Evolutionary conservation across 2,113 vertebrate genomes (phyloP), one percentile per base, ranked within the genome.

Genomic region (Tinamus guttatus): DNA sequence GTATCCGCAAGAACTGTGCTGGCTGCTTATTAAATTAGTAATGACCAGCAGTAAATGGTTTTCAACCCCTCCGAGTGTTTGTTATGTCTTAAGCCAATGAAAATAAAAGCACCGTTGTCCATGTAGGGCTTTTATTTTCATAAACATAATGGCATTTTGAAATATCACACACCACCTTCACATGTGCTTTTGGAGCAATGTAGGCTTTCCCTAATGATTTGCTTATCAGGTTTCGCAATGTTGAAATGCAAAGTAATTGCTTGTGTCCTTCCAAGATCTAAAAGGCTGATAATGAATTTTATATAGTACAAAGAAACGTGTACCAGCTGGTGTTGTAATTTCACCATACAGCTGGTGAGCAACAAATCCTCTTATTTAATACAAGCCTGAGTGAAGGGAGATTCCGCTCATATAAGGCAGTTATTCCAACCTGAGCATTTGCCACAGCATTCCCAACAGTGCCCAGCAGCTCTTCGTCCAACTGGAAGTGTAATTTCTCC

Each of bases 11-110:
- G 89, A 96, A 85, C 89, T 97, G 92, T 75, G 74, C 97, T 94
- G 94, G 74, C 74, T 96, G 88, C 95, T 97, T 98, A 98, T 98
- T 98, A 97, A 98, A 98, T 98, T 97, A 98, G 92, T 97, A 97
- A 98, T 97, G 96, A 97, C 96, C 96, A 91, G 91, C 74, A 97
- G 96, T 92, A 89, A 95, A 91, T 60, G 81, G 79, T 69, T 97
- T 94, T 94, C 93, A 97, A 65, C n/a, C 71, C 89, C 81, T 98
- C 52, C 8, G 74, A 96, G 87, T 62, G 54, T 43, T 62, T 65
- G 34, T 54, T 94, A 81, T 84, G 77, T 94, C 62, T 73, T 92
- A 95, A 96, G 91, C 92, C 92, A 97, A 96, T 89, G 96, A 94
- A 97, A 95, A 86, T 60, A 94, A 91, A 95, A 90, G 67, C 58